These are phyloP conservation scores for Aurelia sp. DNA, from an alignment of 30 jellyfish, hydroid and myxozoan genomes.

Conservation along the genomic window DNA sequence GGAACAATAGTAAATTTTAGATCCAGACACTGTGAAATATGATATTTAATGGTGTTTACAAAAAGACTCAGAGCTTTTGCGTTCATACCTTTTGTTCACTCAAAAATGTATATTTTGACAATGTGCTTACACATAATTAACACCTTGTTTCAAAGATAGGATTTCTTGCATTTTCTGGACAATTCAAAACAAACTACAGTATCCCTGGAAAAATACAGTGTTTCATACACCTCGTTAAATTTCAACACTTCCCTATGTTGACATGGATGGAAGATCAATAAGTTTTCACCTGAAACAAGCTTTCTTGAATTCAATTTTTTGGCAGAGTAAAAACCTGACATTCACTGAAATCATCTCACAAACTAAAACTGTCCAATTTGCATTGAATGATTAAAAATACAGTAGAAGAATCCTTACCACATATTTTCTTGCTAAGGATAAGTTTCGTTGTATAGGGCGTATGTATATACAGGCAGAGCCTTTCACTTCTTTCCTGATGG, in stretches of 20 bases:
- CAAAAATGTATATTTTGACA: no score
- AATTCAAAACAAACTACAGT: neutral
- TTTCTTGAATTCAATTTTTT: constrained; percentile 1
- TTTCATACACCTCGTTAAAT: neutral
- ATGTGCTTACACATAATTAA: no score
- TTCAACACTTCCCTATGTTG: neutral
- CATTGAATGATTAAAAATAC: neutral
- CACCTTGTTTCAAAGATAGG: neutral
- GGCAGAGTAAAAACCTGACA: neutral
- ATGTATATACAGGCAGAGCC: constrained; percentile 7
- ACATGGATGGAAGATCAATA: no score
- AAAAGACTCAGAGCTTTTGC: neutral
- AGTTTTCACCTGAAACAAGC: neutral
- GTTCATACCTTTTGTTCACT: neutral
- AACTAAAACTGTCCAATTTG: neutral
- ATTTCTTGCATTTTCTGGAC: neutral
- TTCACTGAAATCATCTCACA: neutral
- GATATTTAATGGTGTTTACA: neutral
- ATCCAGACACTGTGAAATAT: neutral
- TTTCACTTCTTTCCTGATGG: constrained; percentile 11
- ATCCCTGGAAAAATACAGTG: neutral
- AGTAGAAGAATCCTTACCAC: neutral
- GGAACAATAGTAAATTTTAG: neutral
- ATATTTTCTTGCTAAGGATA: neutral
- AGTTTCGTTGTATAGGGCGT: constrained; percentile 8